These are phyloP conservation scores for Progne subis DNA, from an alignment of 2,113 vertebrate genomes.

Conservation along the genomic window DNA sequence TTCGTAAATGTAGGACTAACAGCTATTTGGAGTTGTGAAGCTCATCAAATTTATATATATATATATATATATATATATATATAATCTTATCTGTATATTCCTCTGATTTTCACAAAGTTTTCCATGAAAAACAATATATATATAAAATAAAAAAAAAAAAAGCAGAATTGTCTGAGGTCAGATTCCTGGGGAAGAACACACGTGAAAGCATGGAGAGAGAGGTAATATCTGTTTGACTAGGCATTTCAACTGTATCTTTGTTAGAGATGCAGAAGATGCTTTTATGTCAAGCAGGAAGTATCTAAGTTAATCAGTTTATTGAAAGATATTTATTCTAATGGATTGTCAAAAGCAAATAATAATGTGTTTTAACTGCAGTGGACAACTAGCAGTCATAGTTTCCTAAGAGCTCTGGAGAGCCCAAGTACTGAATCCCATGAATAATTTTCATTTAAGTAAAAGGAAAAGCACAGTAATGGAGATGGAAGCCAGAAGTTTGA, in stretches of 20 bases:
- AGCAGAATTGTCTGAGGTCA: background rate
- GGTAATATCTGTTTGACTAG: background rate
- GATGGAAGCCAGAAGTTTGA: background rate
- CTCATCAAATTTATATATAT: background rate
- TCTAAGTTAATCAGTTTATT: background rate
- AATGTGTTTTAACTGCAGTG: background rate
- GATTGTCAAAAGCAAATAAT: background rate
- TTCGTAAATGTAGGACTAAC: background rate
- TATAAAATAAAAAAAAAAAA: background rate
- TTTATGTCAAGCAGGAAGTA: background rate
- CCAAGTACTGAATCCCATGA: background rate
- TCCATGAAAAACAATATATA: rapidly evolving
- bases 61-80: no score
- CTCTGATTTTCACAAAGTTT: background rate
- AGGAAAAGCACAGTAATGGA: background rate
- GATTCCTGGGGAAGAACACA: background rate
- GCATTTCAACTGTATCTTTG: background rate
- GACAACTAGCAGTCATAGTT: background rate
- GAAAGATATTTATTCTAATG: background rate
- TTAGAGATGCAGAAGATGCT: background rate
- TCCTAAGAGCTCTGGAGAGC: background rate
- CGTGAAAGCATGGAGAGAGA: background rate
- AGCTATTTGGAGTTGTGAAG: background rate
- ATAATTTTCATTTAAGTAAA: background rate
- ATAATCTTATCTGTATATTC: background rate